A percentile compares a stretch with the other conserved stretches of the same genome.
phyloP scores from a whole-genome alignment of 2,113 vertebrate genomes.

The Cephalopterus ornatus region DNA sequence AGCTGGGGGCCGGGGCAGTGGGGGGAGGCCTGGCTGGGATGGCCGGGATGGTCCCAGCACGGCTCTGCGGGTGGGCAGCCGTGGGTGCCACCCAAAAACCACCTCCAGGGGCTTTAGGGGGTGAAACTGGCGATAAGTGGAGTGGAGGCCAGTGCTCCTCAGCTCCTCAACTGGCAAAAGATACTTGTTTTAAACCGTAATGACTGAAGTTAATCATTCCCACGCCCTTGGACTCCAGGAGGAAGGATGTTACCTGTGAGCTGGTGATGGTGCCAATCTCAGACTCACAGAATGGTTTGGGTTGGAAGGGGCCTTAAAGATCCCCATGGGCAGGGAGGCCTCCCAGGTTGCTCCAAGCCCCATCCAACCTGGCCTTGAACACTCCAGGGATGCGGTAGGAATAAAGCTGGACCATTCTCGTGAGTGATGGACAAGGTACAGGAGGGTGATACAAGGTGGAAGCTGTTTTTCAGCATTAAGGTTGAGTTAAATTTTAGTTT shows the following conservation, averaged over 20 bases:
- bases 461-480: background rate
- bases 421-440: no score
- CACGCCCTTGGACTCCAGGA: background rate
- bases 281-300: background rate
- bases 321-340: background rate
- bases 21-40: background rate
- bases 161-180: background rate
- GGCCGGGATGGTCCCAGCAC: background rate
- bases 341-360: background rate
- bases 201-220: background rate
- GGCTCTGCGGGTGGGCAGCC: background rate
- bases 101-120: background rate
- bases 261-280: background rate
- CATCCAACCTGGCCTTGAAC: background rate
- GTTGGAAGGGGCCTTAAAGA: background rate
- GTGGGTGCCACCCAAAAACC: background rate
- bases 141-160: fast-evolving
- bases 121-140: background rate
- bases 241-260: background rate
- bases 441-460: background rate
- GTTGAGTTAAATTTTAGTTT: background rate
- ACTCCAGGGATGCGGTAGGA: background rate
- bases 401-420: background rate
- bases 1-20: background rate
- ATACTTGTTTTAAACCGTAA: background rate